Evolutionary conservation across 2,888 invertebrate genomes (phyloP).

Genomic region (Ophion ellenae): DNA sequence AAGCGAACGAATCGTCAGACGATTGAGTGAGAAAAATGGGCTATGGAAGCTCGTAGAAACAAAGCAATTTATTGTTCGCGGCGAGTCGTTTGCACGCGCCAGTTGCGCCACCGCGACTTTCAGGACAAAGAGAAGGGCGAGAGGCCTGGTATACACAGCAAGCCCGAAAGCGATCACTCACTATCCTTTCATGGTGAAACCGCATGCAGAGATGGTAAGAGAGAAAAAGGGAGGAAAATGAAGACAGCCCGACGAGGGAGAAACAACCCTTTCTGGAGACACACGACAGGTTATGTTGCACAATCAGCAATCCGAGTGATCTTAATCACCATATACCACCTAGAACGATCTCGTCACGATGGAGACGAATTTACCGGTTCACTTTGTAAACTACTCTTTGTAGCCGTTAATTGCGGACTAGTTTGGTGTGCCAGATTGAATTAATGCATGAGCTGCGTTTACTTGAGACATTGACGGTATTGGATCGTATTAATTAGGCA

Average conservation of each 20-base stretch:
- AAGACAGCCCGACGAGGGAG: background rate
- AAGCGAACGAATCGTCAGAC: constrained; percentile 60
- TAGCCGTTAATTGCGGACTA: no score
- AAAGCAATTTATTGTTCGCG: constrained; percentile 62
- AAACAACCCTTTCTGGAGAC: background rate
- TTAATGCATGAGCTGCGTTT: background rate
- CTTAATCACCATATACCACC: constrained; percentile 39
- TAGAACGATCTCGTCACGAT: constrained; percentile 23
- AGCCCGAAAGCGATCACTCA: constrained; percentile 1
- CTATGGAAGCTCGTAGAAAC: constrained; percentile 54
- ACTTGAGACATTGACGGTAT: background rate
- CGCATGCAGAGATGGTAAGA: constrained; percentile 10
- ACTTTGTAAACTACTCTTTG: background rate
- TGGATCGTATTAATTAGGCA: no score
- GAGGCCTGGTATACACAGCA: background rate
- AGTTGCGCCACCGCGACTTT: constrained; percentile 46
- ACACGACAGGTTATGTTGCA: constrained; percentile 35
- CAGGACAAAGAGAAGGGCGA: constrained; percentile 37
- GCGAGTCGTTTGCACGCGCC: constrained; percentile 51
- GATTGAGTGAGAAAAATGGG: constrained; percentile 52
- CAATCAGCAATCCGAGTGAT: constrained; percentile 34
- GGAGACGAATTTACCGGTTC: constrained; percentile 13
- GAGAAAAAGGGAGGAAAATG: background rate
- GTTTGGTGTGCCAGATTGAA: background rate
- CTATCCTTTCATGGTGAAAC: constrained; percentile 25